Evolutionary conservation across 2,888 invertebrate species (phyloP), one percentile per base, ranked within the genome.

Genomic region (Orthonevra nobilis): DNA sequence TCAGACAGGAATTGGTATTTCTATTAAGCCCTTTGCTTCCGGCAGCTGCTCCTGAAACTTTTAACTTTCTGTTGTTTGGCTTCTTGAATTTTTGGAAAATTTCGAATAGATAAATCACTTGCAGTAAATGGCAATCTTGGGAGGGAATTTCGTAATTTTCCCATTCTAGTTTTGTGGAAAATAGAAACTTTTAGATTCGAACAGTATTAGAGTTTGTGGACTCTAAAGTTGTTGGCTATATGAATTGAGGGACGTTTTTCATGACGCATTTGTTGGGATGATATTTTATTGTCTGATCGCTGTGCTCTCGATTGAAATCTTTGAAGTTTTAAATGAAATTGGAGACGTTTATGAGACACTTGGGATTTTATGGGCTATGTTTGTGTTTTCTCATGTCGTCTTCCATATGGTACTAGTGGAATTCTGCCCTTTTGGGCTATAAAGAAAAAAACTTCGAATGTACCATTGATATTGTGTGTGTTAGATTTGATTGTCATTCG

Each of bases 81-180:
- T 81, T 63, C 77, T 72, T 79, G 66, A 60, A 61, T 69, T 77
- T 77, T 52, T 30, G 50, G 42, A 73, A n/a, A 72, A 61, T 48
- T 70, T 73, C 42, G 9, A 17, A 66, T 42, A 66, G 52, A 79
- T 79, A 79, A 79, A 79, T 79, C 79, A 79, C 72, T 79, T 79
- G 66, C 66, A 79, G 63, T 77, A 74, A 77, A 77, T 72, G 72
- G 72, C 72, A 77, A 77, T 72, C 54, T 60, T 66, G 12, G 10
- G 23, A 36, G 40, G 54, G 58, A 52, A 60, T 64, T 72, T 48
- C 48, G 40, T 48, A 72, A 66, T 72, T 60, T 69, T 54, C 75
- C 14, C 64, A 52, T 70, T 44, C 32, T 58, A 28, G 63, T 38
- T 38, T 77, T 58, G 28, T 48, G 34, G 26, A 46, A 26, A 68